Base-by-base conservation (phyloP, 2,797 vertebrate genomes). In the Nothura maculosa region DNA sequence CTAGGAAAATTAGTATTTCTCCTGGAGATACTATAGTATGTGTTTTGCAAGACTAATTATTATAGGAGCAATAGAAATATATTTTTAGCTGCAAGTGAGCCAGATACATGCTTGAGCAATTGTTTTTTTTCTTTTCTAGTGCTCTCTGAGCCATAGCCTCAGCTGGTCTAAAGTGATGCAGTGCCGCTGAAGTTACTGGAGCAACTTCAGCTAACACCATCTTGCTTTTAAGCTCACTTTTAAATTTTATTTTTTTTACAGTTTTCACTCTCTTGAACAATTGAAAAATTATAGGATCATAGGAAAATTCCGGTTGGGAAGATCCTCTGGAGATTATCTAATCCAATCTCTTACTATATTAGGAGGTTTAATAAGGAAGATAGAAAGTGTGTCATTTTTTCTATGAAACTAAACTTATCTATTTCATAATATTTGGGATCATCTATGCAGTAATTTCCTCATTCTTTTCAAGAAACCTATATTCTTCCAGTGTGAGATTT, bases 171-270 rank as follows among this genome's bases (percentile, higher is more conserved):
- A 58, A 5, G 13, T 27, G 20, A 40, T 25, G 24, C 0, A 0
- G 34, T 61, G 17, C 32, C 66, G 2, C 7, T 62, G 43, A 81
- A 92, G 62, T 67, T 5, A 54, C 12, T 66, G 57, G 6, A 57
- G 38, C 1, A 3, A 4, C 11, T 88, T 86, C 47, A 77, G 21
- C 27, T 5, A n/a, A 79, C 81, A 69, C 12, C 34, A 42, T 80
- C 24, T 66, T 78, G 27, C 22, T 68, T 83, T 92, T 58, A 43
- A 85, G 77, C 6, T 61, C 30, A 10, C 4, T 58, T 92, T 83
- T 38, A 25, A 57, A 54, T 61, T n/a, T n/a, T n/a, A n/a, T 30
- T 89, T 91, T 86, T 54, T 81, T 55, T 55, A 12, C 19, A 55
- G 10, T 20, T 4, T 36, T 87, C 11, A 1, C 4, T 54, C 3